Percentiles rank a stretch among this genome's conserved stretches.
Conservation (phyloP, 2,797 vertebrate species). For the Zenarchopterus dispar region DNA sequence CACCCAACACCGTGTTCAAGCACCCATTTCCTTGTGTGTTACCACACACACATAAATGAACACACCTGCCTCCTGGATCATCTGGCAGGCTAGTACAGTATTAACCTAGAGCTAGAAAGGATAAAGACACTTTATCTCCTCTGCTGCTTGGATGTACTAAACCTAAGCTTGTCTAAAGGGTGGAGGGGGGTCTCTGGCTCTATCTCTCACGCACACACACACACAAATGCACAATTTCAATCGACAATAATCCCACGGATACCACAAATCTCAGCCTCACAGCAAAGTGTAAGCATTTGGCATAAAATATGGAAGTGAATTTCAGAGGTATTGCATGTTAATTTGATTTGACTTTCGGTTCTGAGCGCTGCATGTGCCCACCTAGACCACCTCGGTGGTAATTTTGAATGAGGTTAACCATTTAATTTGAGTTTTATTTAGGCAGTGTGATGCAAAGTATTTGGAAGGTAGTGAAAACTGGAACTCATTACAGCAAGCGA, state of each 20-base stretch:
- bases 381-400: background rate
- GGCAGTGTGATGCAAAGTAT: constrained; percentile 1
- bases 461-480: background rate
- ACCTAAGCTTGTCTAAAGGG: constrained; percentile 33
- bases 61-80: constrained; percentile 53
- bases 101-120: constrained; percentile 70
- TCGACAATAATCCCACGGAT: too few species aligned
- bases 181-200: constrained; percentile 1
- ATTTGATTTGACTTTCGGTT: too few species aligned
- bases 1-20: constrained; percentile 24
- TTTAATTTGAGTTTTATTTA: constrained; percentile 33
- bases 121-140: constrained; percentile 69
- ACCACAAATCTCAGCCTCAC: too few species aligned
- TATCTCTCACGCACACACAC: background rate
- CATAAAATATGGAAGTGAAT: too few species aligned
- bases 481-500: background rate
- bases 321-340: too few species aligned
- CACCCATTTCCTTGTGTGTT: constrained; percentile 13
- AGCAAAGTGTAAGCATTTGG: too few species aligned
- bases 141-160: constrained; percentile 44
- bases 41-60: constrained; percentile 9
- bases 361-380: too few species aligned
- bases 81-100: constrained; percentile 71
- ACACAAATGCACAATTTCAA: background rate
- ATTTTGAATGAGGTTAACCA: constrained; percentile 1